A percentile compares a stretch with the other conserved stretches of the same genome.
Evolutionary conservation across 2,113 vertebrate species (phyloP).

Genomic region (Rhombomys opimus): DNA sequence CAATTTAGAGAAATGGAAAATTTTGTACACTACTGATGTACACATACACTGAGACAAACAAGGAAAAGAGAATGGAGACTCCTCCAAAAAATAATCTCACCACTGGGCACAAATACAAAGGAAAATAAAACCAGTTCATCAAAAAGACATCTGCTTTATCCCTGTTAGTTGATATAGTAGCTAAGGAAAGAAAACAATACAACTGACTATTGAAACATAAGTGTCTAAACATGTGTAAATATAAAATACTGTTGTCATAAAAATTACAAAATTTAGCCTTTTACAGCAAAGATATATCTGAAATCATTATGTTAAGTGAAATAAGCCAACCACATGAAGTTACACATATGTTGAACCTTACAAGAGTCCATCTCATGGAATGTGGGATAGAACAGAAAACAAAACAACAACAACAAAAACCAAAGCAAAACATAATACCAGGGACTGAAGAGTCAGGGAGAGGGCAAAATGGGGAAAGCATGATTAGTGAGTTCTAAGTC

Average conservation of each 20-base stretch:
- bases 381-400: too few relatives aligned
- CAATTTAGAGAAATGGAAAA: not conserved
- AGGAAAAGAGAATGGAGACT: not conserved
- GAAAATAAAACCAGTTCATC: not conserved
- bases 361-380: not conserved
- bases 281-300: not conserved
- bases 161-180: not conserved
- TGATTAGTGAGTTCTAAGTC: not conserved
- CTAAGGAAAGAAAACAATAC: not conserved
- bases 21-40: not conserved
- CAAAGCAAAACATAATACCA: too few relatives aligned
- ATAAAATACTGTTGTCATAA: not conserved
- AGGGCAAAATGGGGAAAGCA: not conserved
- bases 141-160: not conserved
- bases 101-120: not conserved
- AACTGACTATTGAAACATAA: not conserved
- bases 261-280: not conserved
- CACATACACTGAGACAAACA: not conserved
- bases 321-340: not conserved
- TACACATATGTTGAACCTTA: not conserved
- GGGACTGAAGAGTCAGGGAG: too few relatives aligned
- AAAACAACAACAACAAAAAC: too few relatives aligned
- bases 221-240: not conserved
- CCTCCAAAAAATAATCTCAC: not conserved
- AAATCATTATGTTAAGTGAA: not conserved